Conservation (phyloP, 2,888 invertebrate species). For the Megastigmus dorsalis region DNA sequence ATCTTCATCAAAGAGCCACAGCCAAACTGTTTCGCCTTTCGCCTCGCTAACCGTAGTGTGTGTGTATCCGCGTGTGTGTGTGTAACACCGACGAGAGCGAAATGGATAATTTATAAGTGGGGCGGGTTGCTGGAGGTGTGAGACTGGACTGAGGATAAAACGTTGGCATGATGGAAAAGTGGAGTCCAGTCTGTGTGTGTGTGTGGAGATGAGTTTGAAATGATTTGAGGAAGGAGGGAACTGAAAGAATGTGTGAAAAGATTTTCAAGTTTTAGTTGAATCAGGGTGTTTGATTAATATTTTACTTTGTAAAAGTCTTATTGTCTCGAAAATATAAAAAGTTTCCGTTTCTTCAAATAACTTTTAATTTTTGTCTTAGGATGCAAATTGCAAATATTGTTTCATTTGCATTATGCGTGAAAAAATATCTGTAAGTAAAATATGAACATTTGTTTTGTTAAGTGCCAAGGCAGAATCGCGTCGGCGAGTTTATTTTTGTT, state of each 20-base stretch:
- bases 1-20: constrained; percentile 19
- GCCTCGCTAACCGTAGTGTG: too few species aligned
- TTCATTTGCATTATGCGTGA: background rate
- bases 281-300: background rate
- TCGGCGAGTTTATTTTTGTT: background rate
- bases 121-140: background rate
- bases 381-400: background rate
- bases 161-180: constrained; percentile 39
- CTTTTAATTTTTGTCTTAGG: background rate
- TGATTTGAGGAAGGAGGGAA: background rate
- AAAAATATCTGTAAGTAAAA: background rate
- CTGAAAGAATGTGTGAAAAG: constrained; percentile 23
- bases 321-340: background rate
- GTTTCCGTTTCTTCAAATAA: background rate
- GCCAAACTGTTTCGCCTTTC: background rate
- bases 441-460: background rate
- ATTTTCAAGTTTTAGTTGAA: background rate
- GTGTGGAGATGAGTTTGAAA: constrained; percentile 35
- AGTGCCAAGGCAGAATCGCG: background rate
- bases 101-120: constrained; percentile 45
- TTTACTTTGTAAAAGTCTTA: background rate
- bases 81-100: background rate
- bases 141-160: constrained; percentile 15
- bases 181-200: background rate
- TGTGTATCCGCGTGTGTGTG: too few species aligned